Percentiles rank a stretch among this genome's conserved stretches.
phyloP scores from a whole-genome alignment of 2,797 vertebrate genomes.

The Malurus leucopterus region DNA sequence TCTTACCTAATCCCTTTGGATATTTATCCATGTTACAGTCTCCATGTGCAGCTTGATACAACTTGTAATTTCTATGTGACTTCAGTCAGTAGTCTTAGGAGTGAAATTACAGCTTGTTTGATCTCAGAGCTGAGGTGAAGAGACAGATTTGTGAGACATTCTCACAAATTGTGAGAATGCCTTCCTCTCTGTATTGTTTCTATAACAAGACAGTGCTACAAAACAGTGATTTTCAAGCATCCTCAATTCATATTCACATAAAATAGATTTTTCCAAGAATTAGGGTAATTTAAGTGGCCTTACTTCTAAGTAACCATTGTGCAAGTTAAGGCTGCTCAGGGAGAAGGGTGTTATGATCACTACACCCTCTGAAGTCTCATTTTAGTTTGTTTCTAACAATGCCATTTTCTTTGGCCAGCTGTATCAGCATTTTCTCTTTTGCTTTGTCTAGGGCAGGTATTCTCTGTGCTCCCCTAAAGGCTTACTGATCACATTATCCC shows the following conservation, averaged over 20 bases:
- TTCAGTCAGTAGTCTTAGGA: slow-evolving; percentile 19
- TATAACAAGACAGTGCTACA: neutral
- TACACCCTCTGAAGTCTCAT: neutral
- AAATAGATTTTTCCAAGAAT: neutral
- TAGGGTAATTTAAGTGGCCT: neutral
- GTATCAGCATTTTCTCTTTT: neutral
- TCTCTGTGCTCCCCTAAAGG: neutral
- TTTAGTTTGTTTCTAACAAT: neutral
- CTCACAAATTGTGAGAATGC: neutral
- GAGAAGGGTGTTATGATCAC: neutral
- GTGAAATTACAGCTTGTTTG: slow-evolving; percentile 43
- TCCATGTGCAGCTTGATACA: neutral
- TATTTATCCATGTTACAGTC: neutral
- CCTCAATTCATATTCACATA: neutral
- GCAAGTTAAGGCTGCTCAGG: neutral
- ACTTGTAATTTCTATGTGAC: slow-evolving; percentile 46
- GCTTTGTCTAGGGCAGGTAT: neutral
- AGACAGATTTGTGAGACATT: neutral
- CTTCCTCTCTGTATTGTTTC: neutral
- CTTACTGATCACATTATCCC: neutral
- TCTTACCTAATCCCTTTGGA: slow-evolving; percentile 51
- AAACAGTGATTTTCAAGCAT: neutral
- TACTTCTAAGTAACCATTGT: neutral
- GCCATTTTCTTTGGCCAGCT: neutral
- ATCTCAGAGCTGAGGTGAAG: neutral